Evolutionary conservation across 2,113 vertebrate species (phyloP), one percentile per base, ranked within the genome.

Genomic region (Percopsis transmontana): DNA sequence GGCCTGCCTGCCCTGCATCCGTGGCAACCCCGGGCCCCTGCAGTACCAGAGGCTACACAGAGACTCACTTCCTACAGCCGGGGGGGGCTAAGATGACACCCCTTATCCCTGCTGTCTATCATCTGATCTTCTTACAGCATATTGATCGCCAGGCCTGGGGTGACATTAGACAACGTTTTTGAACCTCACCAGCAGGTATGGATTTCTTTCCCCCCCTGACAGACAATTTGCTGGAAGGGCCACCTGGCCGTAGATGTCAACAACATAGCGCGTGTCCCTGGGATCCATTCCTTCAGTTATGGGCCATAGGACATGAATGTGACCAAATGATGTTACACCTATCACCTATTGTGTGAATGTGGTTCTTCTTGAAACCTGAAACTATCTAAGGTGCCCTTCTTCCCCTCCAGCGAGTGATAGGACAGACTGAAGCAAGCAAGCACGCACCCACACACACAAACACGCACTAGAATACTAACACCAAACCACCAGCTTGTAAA

Each of bases 151-250:
- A 2, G 58, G 58, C 20, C 27, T 67, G 16, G 15, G 16, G 19
- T 52, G 52, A 68, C 72, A 41, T 9, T 3, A 58, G 11, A 52
- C 27, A 33, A 13, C 66, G 39, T 52, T 65, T 72, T 65, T 66
- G 42, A 66, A 57, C 21, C 18, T 64, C 41, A 41, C 20, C 52
- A 24, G 12, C 16, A 58, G 58, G 48, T 27, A 18, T 53, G 47
- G 63, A 66, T 68, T 62, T 59, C 39, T 51, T n/a, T n/a, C n/a
- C n/a, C n/a, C n/a, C n/a, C n/a, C 27, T n/a, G 18, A 50, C 40
- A 55, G n/a, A 48, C 38, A 23, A 64, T 65, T 53, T 18, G 40
- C 23, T 44, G 20, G 21, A 12, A 23, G 27, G 15, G 47, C 18
- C n/a, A 0, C 66, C 51, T 38, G 47, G 16, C 50, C 45, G 54